phyloP scores from a whole-genome alignment of 2,888 invertebrate genomes.

The Ichneumon xanthorius region DNA sequence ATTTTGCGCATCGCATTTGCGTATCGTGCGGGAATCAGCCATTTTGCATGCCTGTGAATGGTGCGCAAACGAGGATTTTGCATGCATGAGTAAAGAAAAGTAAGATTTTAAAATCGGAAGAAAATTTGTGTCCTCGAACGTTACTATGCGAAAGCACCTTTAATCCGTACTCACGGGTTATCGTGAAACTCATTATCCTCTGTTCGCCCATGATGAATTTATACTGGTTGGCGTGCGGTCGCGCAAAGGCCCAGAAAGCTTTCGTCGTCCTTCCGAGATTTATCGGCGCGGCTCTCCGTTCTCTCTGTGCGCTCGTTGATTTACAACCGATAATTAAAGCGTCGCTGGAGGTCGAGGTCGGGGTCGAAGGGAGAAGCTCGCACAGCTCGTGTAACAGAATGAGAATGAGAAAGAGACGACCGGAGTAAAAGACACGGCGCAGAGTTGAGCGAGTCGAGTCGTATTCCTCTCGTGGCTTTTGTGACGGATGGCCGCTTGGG shows the following conservation, averaged over 20 bases:
- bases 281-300: conserved; percentile 74
- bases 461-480: conserved; percentile 60
- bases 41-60: no score
- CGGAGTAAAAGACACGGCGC: conserved; percentile 53
- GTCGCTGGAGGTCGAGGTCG: conserved; percentile 71
- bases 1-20: no score
- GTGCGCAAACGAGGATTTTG: no score
- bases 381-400: conserved; percentile 44
- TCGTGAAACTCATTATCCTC: conserved; percentile 68
- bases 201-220: conserved; percentile 64
- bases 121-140: conserved; percentile 19
- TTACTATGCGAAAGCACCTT: conserved; percentile 33
- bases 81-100: no score
- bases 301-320: conserved; percentile 72
- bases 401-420: conserved; percentile 55
- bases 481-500: no score
- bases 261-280: conserved; percentile 77
- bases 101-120: not conserved
- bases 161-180: conserved; percentile 51
- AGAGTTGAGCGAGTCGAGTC: conserved; percentile 37
- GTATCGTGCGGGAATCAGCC: no score
- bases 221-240: conserved; percentile 61
- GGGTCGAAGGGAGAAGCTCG: conserved; percentile 57
- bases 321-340: conserved; percentile 83
- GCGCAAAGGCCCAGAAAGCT: conserved; percentile 67